Evolutionary conservation across 2,888 invertebrate species (phyloP), one percentile per base, ranked within the genome.

Genomic region (Stratiomys singularior): DNA sequence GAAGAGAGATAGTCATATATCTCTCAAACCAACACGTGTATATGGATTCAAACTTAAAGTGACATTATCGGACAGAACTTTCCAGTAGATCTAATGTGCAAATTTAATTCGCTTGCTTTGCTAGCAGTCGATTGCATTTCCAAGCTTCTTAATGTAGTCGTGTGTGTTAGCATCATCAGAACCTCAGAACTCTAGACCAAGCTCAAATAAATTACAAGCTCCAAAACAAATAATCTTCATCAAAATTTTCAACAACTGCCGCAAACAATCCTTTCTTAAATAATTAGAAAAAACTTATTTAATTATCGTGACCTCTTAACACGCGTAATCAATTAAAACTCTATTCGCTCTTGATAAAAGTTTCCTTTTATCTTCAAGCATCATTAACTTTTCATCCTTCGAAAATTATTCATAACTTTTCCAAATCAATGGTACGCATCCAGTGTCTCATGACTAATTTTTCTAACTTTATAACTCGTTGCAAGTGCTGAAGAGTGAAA

Each of bases 361-460:
- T 25, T 25, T 60, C 18, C 23, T 60, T 52, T 60, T 18, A 60
- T 60, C 52, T 60, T 25, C 58, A 60, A 60, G 58, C 58, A 21
- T 13, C 58, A 25, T 60, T 60, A 60, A 60, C 18, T 18, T 18
- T 13, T 60, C 58, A 23, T 60, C 58, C 3, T 4, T 21, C 23
- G 2, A 23, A 13, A 52, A 27, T 25, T n/a, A 30, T 30, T 4
- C 66, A 37, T 13, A 52, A 52, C 18, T 52, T 52, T 13, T 9
- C 52, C n/a, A 66, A 66, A 37, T 66, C 66, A 44, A 66, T 66
- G 63, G 27, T 63, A 28, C 9, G 4, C 3, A n/a, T 66, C n/a
- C 66, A 64, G 1, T n/a, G 30, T 64, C 64, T 1, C 18, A 18
- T 66, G 37, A 66, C 66, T 66, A n/a, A 66, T 66, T 66, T 30